Conservation (phyloP, 2,888 invertebrate species). For the Idaea straminata region DNA sequence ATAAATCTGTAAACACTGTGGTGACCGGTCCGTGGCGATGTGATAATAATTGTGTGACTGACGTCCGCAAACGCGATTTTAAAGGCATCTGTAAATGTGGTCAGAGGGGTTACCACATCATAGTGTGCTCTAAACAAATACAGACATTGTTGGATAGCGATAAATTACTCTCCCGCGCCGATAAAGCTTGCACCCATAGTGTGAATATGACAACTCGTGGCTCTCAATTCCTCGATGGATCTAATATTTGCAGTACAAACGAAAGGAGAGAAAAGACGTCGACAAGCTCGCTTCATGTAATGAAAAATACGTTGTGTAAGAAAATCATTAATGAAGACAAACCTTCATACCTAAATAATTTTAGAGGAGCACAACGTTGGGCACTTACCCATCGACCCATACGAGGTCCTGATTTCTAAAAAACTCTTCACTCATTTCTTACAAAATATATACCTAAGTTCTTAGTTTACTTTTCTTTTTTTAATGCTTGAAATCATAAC, state of each 20-base stretch:
- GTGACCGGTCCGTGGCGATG: constrained; percentile 44
- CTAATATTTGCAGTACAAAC: not conserved
- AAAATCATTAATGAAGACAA: not conserved
- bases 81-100: constrained; percentile 37
- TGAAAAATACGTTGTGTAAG: not conserved
- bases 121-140: constrained; percentile 36
- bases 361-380: constrained; percentile 49
- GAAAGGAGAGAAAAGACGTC: not conserved
- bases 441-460: no score
- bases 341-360: constrained; percentile 2
- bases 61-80: constrained; percentile 43
- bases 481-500: no score
- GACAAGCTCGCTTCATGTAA: not conserved
- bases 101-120: constrained; percentile 22
- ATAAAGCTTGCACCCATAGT: constrained; percentile 49
- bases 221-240: constrained; percentile 38
- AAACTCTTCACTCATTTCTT: not conserved
- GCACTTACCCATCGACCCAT: constrained; percentile 46
- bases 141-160: constrained; percentile 34
- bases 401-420: constrained; percentile 64
- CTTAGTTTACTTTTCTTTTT: no score
- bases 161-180: constrained; percentile 27
- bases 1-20: constrained; percentile 46
- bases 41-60: constrained; percentile 50
- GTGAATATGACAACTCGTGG: constrained; percentile 38